A percentile compares a stretch with the other conserved stretches of the same genome.
Evolutionary conservation across 2,797 vertebrate species (phyloP).

Genomic region (Eurystomus glaucurus): DNA sequence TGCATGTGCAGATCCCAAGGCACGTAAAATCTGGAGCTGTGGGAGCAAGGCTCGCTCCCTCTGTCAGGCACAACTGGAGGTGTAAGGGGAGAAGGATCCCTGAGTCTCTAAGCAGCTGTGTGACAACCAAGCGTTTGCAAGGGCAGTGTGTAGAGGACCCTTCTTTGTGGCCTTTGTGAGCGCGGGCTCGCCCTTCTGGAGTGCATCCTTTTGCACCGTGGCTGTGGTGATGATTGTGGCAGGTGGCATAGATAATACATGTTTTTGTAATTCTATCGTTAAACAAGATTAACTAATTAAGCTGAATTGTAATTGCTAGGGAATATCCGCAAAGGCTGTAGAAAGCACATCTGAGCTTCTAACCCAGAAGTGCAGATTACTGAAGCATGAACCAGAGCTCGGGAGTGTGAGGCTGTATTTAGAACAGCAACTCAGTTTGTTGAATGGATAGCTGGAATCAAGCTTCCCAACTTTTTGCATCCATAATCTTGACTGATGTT

Average conservation of each 20-base stretch:
- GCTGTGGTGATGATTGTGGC: neutral
- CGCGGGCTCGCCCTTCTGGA: neutral
- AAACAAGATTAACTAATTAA: neutral
- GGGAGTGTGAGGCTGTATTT: neutral
- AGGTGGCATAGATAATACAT: neutral
- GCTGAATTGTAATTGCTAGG: neutral
- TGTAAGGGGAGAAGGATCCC: neutral
- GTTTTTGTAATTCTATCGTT: neutral
- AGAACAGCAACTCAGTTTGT: neutral
- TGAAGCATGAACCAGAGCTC: neutral
- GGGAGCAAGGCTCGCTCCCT: neutral
- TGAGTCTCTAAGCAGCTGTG: too few species aligned
- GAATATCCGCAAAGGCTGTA: neutral
- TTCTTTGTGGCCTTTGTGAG: neutral
- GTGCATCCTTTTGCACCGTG: neutral
- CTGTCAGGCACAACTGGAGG: neutral
- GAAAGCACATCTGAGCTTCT: neutral
- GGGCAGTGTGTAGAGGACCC: fast-evolving
- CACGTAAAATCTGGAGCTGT: fast-evolving
- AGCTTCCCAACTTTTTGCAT: neutral
- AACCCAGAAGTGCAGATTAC: neutral
- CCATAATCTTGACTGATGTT: neutral
- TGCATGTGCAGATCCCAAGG: fast-evolving
- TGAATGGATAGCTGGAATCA: neutral
- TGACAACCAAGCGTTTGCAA: neutral